Conservation (phyloP, 2,113 vertebrate species). For the Datnioides undecimradiatus region DNA sequence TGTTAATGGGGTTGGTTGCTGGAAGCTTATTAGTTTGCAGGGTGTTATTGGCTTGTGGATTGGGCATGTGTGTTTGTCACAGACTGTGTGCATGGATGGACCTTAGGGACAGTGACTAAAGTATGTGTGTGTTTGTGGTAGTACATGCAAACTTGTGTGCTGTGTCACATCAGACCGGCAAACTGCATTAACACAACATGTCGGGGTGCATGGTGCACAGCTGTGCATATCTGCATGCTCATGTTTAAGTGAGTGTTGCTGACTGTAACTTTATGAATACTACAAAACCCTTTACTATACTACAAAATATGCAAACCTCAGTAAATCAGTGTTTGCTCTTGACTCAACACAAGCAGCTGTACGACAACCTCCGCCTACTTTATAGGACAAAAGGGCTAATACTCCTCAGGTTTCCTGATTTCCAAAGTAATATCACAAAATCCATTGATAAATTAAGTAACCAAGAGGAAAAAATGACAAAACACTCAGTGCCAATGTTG, state of each 20-base stretch:
- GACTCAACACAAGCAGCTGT: neutral
- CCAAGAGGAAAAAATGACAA: neutral
- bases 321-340: neutral
- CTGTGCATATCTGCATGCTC: slow-evolving; percentile 27
- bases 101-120: neutral
- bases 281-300: neutral
- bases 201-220: slow-evolving; percentile 27
- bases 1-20: slow-evolving; percentile 33
- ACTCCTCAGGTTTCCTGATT: no score
- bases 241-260: slow-evolving; percentile 8
- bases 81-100: neutral
- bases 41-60: slow-evolving; percentile 58
- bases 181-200: slow-evolving; percentile 35
- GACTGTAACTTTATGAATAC: neutral
- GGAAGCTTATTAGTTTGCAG: slow-evolving; percentile 62
- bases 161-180: slow-evolving; percentile 41
- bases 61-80: slow-evolving; percentile 47
- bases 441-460: neutral
- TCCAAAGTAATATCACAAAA: neutral
- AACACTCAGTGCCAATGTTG: neutral
- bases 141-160: neutral
- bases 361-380: neutral
- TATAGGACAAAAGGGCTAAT: neutral
- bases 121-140: neutral
- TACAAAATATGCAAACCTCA: neutral